Evolutionary conservation across 2,113 vertebrate species (phyloP).

Genomic region (Nicator chloris): DNA sequence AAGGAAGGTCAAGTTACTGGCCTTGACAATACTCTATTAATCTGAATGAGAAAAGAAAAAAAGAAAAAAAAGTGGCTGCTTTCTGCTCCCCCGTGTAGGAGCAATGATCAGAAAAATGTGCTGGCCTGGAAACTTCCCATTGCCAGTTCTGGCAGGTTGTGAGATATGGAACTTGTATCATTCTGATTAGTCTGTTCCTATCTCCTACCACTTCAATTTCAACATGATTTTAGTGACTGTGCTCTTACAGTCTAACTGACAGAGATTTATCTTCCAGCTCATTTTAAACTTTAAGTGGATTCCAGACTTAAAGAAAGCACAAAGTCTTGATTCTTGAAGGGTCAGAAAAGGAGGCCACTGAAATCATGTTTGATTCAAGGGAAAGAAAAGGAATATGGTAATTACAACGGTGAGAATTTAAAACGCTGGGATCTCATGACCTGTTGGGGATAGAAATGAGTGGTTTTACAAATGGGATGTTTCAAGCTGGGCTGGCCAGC

Average conservation of each 20-base stretch:
- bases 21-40: conserved; percentile 64
- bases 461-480: background rate
- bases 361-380: background rate
- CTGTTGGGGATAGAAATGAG: background rate
- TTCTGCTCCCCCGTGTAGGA: background rate
- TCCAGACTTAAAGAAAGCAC: conserved; percentile 25
- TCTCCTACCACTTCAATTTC: conserved; percentile 50
- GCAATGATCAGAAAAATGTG: conserved; percentile 39
- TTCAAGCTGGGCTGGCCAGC: conserved; percentile 10
- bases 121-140: conserved; percentile 34
- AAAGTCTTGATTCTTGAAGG: conserved; percentile 29
- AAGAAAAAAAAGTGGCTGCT: background rate
- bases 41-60: conserved; percentile 46
- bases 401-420: background rate
- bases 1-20: conserved; percentile 60
- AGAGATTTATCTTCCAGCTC: conserved; percentile 45
- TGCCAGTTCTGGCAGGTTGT: conserved; percentile 32
- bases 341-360: background rate
- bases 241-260: background rate
- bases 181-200: conserved; percentile 57
- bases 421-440: background rate
- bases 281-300: conserved; percentile 58
- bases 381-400: conserved; percentile 15
- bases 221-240: background rate
- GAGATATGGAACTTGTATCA: background rate